Percentiles rank a stretch among this genome's conserved stretches.
Conservation (phyloP, 2,113 vertebrate species). For the Hiodon alosoides region DNA sequence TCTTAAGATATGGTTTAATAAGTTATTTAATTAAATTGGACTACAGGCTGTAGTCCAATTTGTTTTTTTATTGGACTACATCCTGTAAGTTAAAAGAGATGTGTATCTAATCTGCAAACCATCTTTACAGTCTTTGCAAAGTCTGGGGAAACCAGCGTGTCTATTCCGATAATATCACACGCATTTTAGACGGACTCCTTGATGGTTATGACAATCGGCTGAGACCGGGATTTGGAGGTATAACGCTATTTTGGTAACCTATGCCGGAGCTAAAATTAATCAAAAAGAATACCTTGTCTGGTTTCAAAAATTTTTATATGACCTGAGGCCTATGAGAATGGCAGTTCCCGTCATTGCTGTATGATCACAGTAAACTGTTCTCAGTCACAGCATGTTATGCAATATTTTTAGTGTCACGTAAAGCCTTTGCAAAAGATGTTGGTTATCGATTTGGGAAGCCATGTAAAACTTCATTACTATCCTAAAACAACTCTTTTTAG, state of each 20-base stretch:
- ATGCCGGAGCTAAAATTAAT: neutral
- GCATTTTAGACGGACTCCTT: conserved; percentile 79
- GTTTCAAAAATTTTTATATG: too few relatives aligned
- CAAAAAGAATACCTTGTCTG: too few relatives aligned
- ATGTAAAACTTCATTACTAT: too few relatives aligned
- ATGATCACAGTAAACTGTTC: too few relatives aligned
- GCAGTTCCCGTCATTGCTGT: too few relatives aligned
- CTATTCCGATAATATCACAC: conserved; percentile 79
- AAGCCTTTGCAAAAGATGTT: too few relatives aligned
- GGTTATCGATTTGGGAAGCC: too few relatives aligned
- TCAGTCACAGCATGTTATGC: too few relatives aligned
- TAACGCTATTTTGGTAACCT: neutral
- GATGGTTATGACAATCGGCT: conserved; percentile 90
- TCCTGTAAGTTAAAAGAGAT: neutral
- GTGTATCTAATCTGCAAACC: neutral
- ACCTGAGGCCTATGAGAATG: neutral
- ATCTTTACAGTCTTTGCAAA: conserved; percentile 54
- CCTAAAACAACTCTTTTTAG: conserved; percentile 41
- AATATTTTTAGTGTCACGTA: too few relatives aligned
- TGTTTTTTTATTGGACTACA: too few relatives aligned
- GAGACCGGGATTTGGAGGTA: conserved; percentile 85
- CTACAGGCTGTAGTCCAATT: too few relatives aligned
- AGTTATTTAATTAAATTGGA: neutral
- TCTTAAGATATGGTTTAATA: neutral
- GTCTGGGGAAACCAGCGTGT: conserved; percentile 53